A percentile compares a stretch with the other conserved stretches of the same genome.
Evolutionary conservation across 2,113 vertebrate genomes (phyloP).

Genomic region (Xiphophorus hellerii): DNA sequence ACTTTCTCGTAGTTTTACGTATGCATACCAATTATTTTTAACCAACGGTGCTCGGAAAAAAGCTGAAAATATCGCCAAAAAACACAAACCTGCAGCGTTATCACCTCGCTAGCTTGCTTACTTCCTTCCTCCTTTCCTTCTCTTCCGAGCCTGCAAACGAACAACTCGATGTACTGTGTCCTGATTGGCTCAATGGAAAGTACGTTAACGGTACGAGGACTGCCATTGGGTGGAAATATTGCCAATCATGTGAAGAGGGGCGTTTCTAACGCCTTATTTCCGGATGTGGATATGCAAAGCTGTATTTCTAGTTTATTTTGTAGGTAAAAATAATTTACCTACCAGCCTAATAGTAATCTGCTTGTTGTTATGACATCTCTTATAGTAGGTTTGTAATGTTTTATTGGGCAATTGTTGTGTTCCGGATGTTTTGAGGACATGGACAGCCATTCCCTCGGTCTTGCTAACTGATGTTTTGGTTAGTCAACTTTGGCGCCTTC

Average conservation of each 20-base stretch:
- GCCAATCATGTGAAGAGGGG: constrained; percentile 22
- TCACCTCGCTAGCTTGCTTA: constrained; percentile 47
- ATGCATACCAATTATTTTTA: neutral
- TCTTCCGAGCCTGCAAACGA: constrained; percentile 47
- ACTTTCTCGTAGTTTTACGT: neutral
- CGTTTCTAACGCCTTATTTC: constrained; percentile 24
- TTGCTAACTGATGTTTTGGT: neutral
- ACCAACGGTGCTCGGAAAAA: neutral
- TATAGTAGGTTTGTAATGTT: neutral
- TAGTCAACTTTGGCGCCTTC: constrained; percentile 65
- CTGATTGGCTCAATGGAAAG: constrained; percentile 47
- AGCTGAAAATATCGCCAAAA: constrained; percentile 3
- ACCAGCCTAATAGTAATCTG: neutral
- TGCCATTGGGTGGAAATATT: constrained; percentile 14
- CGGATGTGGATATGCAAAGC: constrained; percentile 15
- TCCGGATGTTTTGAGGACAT: rapidly evolving
- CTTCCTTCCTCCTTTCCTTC: constrained; percentile 44
- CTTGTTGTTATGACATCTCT: too few species aligned
- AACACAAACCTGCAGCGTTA: constrained; percentile 60
- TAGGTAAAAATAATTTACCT: neutral
- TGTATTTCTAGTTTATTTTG: constrained; percentile 6
- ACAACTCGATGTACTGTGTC: rapidly evolving
- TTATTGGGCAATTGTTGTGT: neutral
- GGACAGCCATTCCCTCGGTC: neutral
- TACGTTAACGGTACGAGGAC: neutral